Conservation (phyloP, 2,113 vertebrate genomes). For the Percopsis transmontana region DNA sequence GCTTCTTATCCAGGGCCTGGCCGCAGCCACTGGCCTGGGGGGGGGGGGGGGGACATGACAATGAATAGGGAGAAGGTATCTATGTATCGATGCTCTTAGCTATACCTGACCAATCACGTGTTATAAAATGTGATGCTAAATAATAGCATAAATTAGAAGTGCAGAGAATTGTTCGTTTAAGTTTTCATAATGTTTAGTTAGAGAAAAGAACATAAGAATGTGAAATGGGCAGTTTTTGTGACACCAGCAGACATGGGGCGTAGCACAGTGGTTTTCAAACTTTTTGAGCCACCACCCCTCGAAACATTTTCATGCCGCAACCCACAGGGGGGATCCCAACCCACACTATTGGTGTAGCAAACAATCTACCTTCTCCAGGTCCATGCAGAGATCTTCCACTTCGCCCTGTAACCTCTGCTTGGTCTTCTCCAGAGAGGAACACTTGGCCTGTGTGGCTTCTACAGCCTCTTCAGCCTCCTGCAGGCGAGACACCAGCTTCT, state of each 20-base stretch:
- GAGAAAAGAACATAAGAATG: too few relatives aligned
- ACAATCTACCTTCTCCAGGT: slow-evolving; percentile 78
- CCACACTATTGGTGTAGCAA: too few relatives aligned
- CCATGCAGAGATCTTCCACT: slow-evolving; percentile 80
- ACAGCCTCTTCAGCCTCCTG: slow-evolving; percentile 81
- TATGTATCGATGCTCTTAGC: too few relatives aligned
- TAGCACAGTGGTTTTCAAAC: too few relatives aligned
- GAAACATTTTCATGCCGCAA: not conserved
- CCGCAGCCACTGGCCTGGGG: slow-evolving; percentile 66
- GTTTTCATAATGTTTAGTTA: too few relatives aligned
- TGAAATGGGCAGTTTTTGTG: not conserved
- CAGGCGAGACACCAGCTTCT: slow-evolving; percentile 74
- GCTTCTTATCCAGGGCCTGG: slow-evolving; percentile 80
- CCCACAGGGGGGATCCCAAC: too few relatives aligned
- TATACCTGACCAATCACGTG: too few relatives aligned
- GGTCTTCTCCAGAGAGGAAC: slow-evolving; percentile 81
- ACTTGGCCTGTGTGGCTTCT: slow-evolving; percentile 80
- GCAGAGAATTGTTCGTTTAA: too few relatives aligned
- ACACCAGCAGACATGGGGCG: not conserved
- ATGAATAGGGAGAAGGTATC: accelerated
- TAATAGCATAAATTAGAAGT: too few relatives aligned
- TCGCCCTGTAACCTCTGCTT: slow-evolving; percentile 81
- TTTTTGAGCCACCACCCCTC: not conserved
- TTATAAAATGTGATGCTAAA: too few relatives aligned
- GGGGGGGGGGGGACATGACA: not conserved